Evolutionary conservation across 2,113 vertebrate genomes (phyloP).

Genomic region (Cyanistes caeruleus): DNA sequence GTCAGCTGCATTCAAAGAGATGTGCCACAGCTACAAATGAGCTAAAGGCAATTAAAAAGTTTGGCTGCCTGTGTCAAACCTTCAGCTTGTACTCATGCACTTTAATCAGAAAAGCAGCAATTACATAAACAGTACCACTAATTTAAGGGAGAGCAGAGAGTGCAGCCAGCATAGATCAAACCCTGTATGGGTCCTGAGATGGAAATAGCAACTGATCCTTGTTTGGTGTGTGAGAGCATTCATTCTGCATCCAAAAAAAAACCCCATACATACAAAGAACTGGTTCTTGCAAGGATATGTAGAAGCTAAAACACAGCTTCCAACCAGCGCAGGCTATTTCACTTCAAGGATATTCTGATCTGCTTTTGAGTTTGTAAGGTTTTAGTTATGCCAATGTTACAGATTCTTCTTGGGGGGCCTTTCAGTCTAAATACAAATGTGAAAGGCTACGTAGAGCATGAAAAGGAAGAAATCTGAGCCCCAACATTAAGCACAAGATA

Average conservation of each 20-base stretch:
- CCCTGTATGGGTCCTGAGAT: background rate
- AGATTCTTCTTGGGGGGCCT: background rate
- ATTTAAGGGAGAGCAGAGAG: background rate
- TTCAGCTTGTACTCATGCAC: background rate
- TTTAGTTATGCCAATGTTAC: background rate
- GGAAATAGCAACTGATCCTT: background rate
- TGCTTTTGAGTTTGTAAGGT: background rate
- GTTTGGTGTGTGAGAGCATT: background rate
- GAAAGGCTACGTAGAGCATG: background rate
- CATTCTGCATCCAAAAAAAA: background rate
- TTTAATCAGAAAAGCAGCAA: slow-evolving; percentile 19
- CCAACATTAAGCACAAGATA: background rate
- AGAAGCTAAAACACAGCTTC: background rate
- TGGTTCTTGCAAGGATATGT: background rate
- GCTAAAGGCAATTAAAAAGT: slow-evolving; percentile 1
- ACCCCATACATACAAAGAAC: background rate
- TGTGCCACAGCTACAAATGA: background rate
- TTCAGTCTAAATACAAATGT: background rate
- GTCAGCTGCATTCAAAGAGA: background rate
- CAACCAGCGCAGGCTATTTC: background rate
- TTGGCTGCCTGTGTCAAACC: background rate
- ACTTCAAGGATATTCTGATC: background rate
- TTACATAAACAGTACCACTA: background rate
- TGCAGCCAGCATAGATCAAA: background rate
- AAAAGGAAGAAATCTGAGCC: background rate